Base-by-base conservation (phyloP, 1,140 invertebrate species). In the Cyphomyrmex costatus region DNA sequence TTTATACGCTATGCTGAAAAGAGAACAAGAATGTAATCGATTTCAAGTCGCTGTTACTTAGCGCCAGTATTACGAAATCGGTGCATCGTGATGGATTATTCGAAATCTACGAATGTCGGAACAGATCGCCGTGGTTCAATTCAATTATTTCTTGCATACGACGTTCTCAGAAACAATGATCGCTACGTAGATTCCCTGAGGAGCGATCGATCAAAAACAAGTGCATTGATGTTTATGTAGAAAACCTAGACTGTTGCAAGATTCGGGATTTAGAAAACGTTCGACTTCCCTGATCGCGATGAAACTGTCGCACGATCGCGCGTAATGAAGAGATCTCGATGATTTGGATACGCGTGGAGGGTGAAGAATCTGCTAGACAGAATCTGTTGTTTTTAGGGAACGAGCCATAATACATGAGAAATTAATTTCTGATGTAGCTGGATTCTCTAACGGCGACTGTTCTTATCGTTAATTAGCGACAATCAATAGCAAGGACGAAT, bases 141-240 rank as follows among this genome's bases (percentile, higher is more conserved):
- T 96, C 27, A 96, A 93, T 16, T 96, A 97, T 87, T 92, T 98
- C 2, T 92, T 97, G 24, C 96, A 97, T 89, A 95, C 96, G 1
- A 96, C 96, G 0, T 96, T 96, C 91, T 92, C 97, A 53, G 24
- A 95, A 94, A 21, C 97, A 97, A 93, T 97, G 97, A 92, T 89
- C 96, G 53, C 93, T 96, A 1, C 94, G 97, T 77, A 97, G 97
- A 2, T 95, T 96, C 74, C 88, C 95, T 8, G 89, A 95, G 33
- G 87, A 89, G 6, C 94, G 95, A 58, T 96, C 97, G 3, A 94
- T 97, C 78, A 89, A 93, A 12, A 95, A 95, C 46, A 95, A 96
- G 58, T 97, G 97, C 88, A 92, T 95, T 1, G 97, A 98, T 91
- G 96, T 97, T 33, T 98, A 98, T 91, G 95, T 97, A 24, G 97